Percentiles rank a stretch among this genome's conserved stretches.
Evolutionary conservation across 2,113 vertebrate species (phyloP).

Genomic region (Misgurnus mizolepis): DNA sequence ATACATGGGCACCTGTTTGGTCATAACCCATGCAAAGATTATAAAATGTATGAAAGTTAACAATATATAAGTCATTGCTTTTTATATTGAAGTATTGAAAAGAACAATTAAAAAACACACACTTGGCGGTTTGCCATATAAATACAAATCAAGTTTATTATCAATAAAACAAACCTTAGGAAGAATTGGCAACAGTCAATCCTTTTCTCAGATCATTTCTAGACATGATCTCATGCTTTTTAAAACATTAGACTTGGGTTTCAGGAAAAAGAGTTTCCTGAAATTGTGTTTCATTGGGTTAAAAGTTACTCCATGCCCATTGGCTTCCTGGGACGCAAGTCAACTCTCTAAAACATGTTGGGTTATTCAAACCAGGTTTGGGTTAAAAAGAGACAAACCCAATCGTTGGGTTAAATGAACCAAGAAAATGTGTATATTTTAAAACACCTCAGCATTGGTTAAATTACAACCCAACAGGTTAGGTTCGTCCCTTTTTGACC

Average conservation of each 20-base stretch:
- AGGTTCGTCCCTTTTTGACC: no score
- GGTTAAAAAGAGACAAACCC: no score
- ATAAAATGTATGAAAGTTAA: no score
- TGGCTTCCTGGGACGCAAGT: neutral
- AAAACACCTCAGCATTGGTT: no score
- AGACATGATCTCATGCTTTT: slow-evolving; percentile 26
- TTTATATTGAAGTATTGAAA: no score
- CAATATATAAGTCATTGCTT: no score
- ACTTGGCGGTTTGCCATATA: neutral
- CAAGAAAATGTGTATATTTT: no score
- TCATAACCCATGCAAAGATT: neutral
- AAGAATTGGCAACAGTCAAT: neutral
- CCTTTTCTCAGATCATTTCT: neutral
- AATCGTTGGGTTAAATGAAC: no score
- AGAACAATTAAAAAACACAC: neutral
- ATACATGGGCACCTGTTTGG: neutral
- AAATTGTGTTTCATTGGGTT: slow-evolving; percentile 25
- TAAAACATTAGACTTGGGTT: slow-evolving; percentile 18
- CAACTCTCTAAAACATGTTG: neutral
- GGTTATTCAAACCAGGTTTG: no score
- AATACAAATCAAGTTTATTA: neutral
- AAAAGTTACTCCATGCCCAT: neutral
- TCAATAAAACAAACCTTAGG: neutral
- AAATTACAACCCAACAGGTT: no score
- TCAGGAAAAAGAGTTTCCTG: slow-evolving; percentile 20